phyloP scores from a whole-genome alignment of 2,888 invertebrate species.

The Branchipolynoe longqiensis region DNA sequence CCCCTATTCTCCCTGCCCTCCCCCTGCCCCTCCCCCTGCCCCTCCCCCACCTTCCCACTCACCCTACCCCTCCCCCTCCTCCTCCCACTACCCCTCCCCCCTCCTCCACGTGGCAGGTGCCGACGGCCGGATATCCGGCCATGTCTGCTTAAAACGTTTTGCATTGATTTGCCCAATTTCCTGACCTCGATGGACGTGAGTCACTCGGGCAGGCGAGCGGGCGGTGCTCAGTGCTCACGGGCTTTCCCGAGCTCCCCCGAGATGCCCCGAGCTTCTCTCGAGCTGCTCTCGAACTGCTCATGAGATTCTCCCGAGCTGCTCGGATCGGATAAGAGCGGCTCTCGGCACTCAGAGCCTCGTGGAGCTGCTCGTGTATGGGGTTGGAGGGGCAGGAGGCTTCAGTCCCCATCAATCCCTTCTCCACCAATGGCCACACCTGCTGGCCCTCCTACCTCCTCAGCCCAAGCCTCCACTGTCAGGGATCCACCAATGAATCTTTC shows the following conservation, averaged over 20 bases:
- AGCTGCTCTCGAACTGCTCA: neutral
- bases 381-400: no score
- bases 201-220: constrained; percentile 33
- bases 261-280: constrained; percentile 10
- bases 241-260: neutral
- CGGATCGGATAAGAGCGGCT: neutral
- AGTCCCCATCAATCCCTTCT: no score
- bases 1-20: no score
- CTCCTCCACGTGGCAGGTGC: neutral
- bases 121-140: constrained; percentile 33
- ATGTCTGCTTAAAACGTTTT: constrained; percentile 45
- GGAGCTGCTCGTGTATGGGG: neutral
- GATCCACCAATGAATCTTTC: no score
- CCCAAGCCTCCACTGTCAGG: no score
- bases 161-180: constrained; percentile 55
- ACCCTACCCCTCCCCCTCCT: neutral
- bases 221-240: neutral
- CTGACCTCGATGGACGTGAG: constrained; percentile 51
- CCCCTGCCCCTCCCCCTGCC: constrained; percentile 2
- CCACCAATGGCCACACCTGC: no score
- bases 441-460: no score
- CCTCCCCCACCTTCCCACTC: neutral
- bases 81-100: neutral
- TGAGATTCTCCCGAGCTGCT: neutral
- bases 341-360: neutral